A percentile compares a stretch with the other conserved stretches of the same genome.
Evolutionary conservation across 2,113 vertebrate species (phyloP).

Genomic region (Ramphastos sulfuratus): DNA sequence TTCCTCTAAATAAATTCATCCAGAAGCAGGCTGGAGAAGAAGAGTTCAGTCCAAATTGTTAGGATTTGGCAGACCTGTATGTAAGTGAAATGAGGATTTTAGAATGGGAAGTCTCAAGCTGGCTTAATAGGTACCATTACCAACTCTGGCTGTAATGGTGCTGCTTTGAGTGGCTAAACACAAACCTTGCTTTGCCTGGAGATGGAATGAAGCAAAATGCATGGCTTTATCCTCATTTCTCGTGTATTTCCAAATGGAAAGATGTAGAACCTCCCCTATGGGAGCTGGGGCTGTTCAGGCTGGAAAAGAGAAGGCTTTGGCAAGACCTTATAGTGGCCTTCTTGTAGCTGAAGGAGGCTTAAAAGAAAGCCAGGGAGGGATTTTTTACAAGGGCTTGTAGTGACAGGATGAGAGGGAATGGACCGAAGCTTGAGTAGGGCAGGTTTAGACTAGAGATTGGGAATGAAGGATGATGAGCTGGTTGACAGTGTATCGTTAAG

Average conservation of each 20-base stretch:
- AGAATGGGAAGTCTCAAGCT: not conserved
- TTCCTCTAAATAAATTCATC: not conserved
- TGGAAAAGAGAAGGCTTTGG: too few relatives aligned
- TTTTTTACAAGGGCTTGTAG: too few relatives aligned
- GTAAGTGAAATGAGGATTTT: not conserved
- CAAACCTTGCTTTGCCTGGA: not conserved
- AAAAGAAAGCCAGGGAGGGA: too few relatives aligned
- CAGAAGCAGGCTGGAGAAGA: not conserved
- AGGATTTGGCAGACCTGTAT: not conserved
- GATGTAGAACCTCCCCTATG: too few relatives aligned
- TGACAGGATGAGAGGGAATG: too few relatives aligned
- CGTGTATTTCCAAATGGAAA: not conserved
- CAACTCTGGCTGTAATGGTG: not conserved
- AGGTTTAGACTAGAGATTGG: too few relatives aligned
- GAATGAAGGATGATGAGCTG: too few relatives aligned
- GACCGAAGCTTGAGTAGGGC: too few relatives aligned
- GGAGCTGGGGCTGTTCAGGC: too few relatives aligned
- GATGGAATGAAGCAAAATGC: not conserved
- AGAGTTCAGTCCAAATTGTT: fast-evolving
- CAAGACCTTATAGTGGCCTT: too few relatives aligned
- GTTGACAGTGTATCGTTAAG: too few relatives aligned
- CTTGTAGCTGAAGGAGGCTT: too few relatives aligned
- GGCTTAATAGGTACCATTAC: not conserved
- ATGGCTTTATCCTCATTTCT: not conserved
- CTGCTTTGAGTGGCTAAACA: not conserved